These are phyloP conservation scores for Conops quadrifasciatus DNA, from an alignment of 2,888 invertebrate genomes.

Conservation along the genomic window DNA sequence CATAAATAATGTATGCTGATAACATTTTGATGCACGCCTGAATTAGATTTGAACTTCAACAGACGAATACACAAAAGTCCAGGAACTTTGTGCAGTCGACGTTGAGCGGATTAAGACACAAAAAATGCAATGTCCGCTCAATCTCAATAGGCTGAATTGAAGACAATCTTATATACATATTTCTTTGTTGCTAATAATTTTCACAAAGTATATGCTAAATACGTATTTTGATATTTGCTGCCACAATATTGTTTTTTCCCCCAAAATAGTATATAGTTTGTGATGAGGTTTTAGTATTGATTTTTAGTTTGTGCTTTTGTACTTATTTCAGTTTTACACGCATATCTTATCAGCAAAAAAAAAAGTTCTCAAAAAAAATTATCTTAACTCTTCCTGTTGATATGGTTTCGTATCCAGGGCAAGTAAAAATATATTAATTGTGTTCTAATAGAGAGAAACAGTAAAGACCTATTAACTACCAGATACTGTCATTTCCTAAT, in stretches of 20 bases:
- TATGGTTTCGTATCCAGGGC: too few relatives aligned
- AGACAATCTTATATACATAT: too few relatives aligned
- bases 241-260: too few relatives aligned
- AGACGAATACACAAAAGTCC: too few relatives aligned
- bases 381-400: too few relatives aligned
- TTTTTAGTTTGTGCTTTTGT: constrained; percentile 7
- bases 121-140: background rate
- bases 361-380: constrained; percentile 2
- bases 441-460: too few relatives aligned
- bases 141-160: constrained; percentile 23
- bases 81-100: too few relatives aligned
- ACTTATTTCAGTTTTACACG: background rate
- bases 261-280: constrained; percentile 15
- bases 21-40: background rate
- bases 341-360: constrained; percentile 16
- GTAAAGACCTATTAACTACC: too few relatives aligned
- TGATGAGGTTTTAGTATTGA: constrained; percentile 20
- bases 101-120: too few relatives aligned
- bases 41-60: background rate
- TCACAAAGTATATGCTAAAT: too few relatives aligned
- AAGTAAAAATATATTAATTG: too few relatives aligned
- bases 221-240: constrained; percentile 38
- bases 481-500: too few relatives aligned
- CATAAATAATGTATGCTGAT: constrained; percentile 5
- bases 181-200: constrained; percentile 26